A percentile compares a stretch with the other conserved stretches of the same genome.
Conservation (phyloP, 2,113 vertebrate species). For the Macheiramphus alcinus region DNA sequence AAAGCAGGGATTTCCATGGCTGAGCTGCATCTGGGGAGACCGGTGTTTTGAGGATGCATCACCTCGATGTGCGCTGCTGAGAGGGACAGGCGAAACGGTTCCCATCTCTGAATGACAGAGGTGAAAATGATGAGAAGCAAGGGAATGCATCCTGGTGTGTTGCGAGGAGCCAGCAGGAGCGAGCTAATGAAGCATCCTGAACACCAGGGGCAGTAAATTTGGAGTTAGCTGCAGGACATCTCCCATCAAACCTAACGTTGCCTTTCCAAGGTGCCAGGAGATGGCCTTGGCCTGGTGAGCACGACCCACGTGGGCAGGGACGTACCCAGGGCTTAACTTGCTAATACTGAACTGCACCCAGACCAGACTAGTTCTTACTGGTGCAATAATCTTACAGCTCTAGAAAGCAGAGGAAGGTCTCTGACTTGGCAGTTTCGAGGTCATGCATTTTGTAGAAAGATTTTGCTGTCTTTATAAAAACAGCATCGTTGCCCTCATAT, state of each 20-base stretch:
- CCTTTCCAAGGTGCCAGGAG: background rate
- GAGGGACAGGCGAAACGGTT: rapidly evolving
- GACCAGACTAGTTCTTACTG: background rate
- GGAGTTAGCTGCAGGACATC: background rate
- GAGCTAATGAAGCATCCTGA: background rate
- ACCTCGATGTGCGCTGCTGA: rapidly evolving
- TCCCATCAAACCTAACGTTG: background rate
- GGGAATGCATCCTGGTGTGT: rapidly evolving
- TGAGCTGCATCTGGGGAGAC: background rate
- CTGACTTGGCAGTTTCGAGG: background rate
- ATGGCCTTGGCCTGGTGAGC: background rate
- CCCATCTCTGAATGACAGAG: background rate
- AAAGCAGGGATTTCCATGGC: background rate
- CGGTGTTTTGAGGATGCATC: rapidly evolving
- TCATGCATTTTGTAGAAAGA: background rate
- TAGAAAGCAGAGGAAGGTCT: background rate
- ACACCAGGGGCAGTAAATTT: rapidly evolving
- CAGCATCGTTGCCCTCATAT: rapidly evolving
- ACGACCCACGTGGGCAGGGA: rapidly evolving
- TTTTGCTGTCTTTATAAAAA: background rate
- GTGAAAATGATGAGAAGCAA: background rate
- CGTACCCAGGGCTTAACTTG: background rate
- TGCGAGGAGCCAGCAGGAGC: background rate
- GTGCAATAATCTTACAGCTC: background rate
- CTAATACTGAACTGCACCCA: background rate